These are phyloP conservation scores for Acanthoscelides obtectus DNA, from an alignment of 2,888 invertebrate species.

Conservation along the genomic window DNA sequence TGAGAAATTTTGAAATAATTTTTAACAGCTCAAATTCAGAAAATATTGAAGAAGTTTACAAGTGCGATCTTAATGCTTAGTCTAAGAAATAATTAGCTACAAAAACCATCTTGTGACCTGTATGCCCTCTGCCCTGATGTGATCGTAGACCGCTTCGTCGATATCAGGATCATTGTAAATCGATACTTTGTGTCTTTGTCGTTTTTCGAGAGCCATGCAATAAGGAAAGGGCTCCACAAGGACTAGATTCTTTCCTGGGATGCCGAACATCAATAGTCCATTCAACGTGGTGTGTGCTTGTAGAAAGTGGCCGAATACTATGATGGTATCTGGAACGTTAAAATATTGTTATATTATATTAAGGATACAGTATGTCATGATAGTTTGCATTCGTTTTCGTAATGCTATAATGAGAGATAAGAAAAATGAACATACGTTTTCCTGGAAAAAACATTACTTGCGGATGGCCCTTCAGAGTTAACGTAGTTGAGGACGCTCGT, in stretches of 20 bases:
- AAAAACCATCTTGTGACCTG: conserved; percentile 41
- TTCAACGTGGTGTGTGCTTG: conserved; percentile 64
- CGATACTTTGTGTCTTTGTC: conserved; percentile 29
- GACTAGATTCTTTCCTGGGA: conserved; percentile 54
- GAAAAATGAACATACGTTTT: too few species aligned
- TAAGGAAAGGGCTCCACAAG: conserved; percentile 55
- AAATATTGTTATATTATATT: neutral
- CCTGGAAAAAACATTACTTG: too few species aligned
- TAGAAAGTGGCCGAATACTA: conserved; percentile 66
- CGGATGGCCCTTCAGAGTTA: too few species aligned
- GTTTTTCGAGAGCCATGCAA: conserved; percentile 26
- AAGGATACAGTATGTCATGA: too few species aligned
- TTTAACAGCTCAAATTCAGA: neutral
- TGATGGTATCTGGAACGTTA: conserved; percentile 34
- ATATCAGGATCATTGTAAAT: conserved; percentile 49
- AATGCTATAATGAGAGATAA: too few species aligned
- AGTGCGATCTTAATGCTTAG: too few species aligned
- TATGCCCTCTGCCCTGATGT: conserved; percentile 44
- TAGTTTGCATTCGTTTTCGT: too few species aligned
- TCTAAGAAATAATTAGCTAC: too few species aligned
- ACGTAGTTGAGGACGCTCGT: too few species aligned
- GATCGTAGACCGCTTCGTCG: conserved; percentile 49
- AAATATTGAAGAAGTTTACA: neutral
- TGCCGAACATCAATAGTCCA: conserved; percentile 56
- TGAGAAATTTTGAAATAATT: too few species aligned